Percentiles rank a stretch among this genome's conserved stretches.
Evolutionary conservation across 2,797 vertebrate species (phyloP).

Genomic region (Poecilia picta): DNA sequence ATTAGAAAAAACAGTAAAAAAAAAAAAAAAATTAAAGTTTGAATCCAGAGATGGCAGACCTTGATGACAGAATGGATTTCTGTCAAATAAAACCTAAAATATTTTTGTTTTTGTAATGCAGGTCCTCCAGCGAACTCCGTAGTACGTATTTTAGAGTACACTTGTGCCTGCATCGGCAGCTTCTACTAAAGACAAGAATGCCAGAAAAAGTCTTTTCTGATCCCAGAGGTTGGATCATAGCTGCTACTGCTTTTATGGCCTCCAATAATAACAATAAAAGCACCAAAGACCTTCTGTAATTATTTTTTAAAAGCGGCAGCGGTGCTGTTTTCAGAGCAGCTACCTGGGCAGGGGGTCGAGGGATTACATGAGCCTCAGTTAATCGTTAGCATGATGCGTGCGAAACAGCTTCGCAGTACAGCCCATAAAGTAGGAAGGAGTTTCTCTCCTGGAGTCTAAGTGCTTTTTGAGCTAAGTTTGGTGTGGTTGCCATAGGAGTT

Average conservation of each 20-base stretch:
- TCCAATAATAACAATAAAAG: conserved; percentile 61
- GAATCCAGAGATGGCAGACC: not conserved
- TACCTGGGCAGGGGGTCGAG: conserved; percentile 34
- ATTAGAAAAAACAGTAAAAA: not conserved
- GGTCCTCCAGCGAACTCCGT: conserved; percentile 24
- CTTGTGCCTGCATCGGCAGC: conserved; percentile 3
- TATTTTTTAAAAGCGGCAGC: conserved; percentile 66
- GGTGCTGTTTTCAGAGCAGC: conserved; percentile 49
- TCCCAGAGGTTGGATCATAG: conserved; percentile 28
- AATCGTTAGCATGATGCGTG: conserved; percentile 63
- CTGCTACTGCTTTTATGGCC: conserved; percentile 48
- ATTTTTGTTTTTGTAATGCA: conserved; percentile 32
- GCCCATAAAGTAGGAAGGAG: conserved; percentile 56
- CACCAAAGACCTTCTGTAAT: conserved; percentile 53
- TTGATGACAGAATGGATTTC: conserved; percentile 47
- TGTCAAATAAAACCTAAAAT: conserved; percentile 45
- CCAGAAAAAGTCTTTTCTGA: conserved; percentile 3
- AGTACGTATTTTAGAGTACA: conserved; percentile 14
- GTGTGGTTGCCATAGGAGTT: conserved; percentile 55
- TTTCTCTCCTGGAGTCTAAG: conserved; percentile 60
- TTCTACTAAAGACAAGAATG: conserved; percentile 21
- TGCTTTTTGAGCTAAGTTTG: conserved; percentile 50
- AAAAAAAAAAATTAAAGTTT: not conserved
- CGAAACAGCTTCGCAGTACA: conserved; percentile 53
- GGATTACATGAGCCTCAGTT: conserved; percentile 55